A percentile compares a stretch with the other conserved stretches of the same genome.
These are phyloP conservation scores for Meteorus colon DNA, from an alignment of 2,888 invertebrate genomes.

Conservation along the genomic window DNA sequence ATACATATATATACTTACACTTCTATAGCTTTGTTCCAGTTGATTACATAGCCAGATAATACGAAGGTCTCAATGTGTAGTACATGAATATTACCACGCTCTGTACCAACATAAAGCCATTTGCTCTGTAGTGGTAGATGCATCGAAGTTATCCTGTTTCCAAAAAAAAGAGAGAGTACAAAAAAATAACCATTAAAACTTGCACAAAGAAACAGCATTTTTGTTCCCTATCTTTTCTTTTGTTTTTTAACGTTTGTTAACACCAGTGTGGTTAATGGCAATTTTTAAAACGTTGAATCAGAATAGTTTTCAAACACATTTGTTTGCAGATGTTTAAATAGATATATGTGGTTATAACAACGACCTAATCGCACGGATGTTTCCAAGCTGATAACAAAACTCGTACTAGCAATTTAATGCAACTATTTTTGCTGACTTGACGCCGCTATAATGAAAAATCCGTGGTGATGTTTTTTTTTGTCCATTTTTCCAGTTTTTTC, in stretches of 20 bases:
- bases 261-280: neutral
- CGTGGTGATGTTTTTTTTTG: neutral
- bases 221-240: neutral
- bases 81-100: slow-evolving; percentile 97
- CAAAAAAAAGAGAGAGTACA: slow-evolving; percentile 38
- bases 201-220: neutral
- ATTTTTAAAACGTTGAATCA: neutral
- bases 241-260: too few relatives aligned
- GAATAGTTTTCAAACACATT: neutral
- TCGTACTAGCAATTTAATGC: neutral
- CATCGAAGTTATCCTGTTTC: slow-evolving; percentile 90
- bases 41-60: slow-evolving; percentile 98
- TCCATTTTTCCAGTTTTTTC: neutral
- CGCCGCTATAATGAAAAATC: neutral
- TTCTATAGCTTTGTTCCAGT: slow-evolving; percentile 99
- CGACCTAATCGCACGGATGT: slow-evolving; percentile 13
- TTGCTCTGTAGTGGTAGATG: slow-evolving; percentile 97
- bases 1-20: slow-evolving; percentile 82
- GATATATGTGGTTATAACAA: neutral
- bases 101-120: slow-evolving; percentile 99
- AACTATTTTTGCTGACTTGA: slow-evolving; percentile 16
- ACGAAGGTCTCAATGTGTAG: slow-evolving; percentile 97
- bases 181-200: slow-evolving; percentile 5
- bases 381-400: slow-evolving; percentile 17
- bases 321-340: neutral